phyloP scores from a whole-genome alignment of 2,113 vertebrate genomes.

The Camelus dromedarius region DNA sequence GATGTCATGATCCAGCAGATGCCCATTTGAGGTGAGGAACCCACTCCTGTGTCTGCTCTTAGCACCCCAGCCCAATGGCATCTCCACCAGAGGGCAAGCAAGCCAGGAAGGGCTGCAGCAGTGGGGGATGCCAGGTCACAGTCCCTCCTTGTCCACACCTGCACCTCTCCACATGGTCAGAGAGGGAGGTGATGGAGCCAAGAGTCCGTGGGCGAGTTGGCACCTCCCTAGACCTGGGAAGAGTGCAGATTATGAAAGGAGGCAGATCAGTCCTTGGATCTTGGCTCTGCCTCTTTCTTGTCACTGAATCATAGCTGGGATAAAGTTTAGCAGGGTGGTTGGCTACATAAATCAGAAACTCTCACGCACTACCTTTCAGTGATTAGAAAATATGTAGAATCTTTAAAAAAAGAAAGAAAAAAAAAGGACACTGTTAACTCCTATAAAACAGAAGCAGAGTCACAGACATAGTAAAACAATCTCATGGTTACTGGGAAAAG shows the following conservation, averaged over 20 bases:
- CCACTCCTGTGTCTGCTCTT: neutral
- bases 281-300: neutral
- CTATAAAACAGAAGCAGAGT: too few relatives aligned
- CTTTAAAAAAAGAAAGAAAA: too few relatives aligned
- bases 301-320: neutral
- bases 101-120: neutral
- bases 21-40: neutral
- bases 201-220: fast-evolving
- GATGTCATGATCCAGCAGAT: neutral
- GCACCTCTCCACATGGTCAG: too few relatives aligned
- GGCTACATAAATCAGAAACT: neutral
- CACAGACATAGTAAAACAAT: too few relatives aligned
- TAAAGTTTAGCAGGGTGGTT: neutral
- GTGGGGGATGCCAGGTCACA: neutral
- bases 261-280: neutral
- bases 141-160: neutral
- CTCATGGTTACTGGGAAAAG: too few relatives aligned
- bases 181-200: neutral
- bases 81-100: conserved; percentile 62
- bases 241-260: neutral
- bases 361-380: neutral
- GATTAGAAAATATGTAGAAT: neutral
- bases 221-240: neutral
- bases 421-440: too few relatives aligned
- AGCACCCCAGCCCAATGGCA: neutral